Conservation (phyloP, 1,140 invertebrate species). For the Amphibalanus amphitrite region DNA sequence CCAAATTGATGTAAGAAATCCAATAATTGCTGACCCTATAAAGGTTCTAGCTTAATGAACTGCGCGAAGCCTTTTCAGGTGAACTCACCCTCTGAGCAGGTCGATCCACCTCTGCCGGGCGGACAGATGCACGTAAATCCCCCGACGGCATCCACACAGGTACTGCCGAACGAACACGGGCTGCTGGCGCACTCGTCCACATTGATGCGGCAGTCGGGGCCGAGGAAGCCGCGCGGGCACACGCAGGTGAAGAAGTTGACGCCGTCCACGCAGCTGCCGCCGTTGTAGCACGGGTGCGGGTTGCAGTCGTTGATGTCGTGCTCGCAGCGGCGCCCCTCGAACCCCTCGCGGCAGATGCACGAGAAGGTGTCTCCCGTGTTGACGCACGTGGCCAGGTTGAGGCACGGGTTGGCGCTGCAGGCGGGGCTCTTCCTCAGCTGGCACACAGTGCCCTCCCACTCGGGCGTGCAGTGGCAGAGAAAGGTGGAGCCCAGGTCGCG, state of each 20-base stretch:
- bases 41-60: too few relatives aligned
- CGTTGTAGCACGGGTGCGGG: slow-evolving; percentile 20
- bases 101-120: slow-evolving; percentile 64
- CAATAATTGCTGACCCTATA: too few relatives aligned
- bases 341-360: slow-evolving; percentile 22
- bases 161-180: slow-evolving; percentile 77
- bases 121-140: slow-evolving; percentile 84
- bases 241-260: slow-evolving; percentile 52
- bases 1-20: too few relatives aligned
- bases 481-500: slow-evolving; percentile 44
- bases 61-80: too few relatives aligned
- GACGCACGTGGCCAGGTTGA: slow-evolving; percentile 29
- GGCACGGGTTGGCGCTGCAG: slow-evolving; percentile 34
- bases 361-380: slow-evolving; percentile 56
- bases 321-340: slow-evolving; percentile 20
- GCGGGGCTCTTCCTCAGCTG: slow-evolving; percentile 44
- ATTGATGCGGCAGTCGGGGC: slow-evolving; percentile 45
- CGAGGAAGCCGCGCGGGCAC: slow-evolving; percentile 55
- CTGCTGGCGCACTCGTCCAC: slow-evolving; percentile 74
- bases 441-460: slow-evolving; percentile 48
- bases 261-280: slow-evolving; percentile 42
- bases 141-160: slow-evolving; percentile 81
- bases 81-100: slow-evolving; percentile 23
- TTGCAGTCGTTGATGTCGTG: slow-evolving; percentile 19
- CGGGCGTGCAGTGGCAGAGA: slow-evolving; percentile 40